A percentile compares a stretch with the other conserved stretches of the same genome.
These are phyloP conservation scores for Nebria brevicollis DNA, from an alignment of 2,888 invertebrate genomes.

Conservation along the genomic window DNA sequence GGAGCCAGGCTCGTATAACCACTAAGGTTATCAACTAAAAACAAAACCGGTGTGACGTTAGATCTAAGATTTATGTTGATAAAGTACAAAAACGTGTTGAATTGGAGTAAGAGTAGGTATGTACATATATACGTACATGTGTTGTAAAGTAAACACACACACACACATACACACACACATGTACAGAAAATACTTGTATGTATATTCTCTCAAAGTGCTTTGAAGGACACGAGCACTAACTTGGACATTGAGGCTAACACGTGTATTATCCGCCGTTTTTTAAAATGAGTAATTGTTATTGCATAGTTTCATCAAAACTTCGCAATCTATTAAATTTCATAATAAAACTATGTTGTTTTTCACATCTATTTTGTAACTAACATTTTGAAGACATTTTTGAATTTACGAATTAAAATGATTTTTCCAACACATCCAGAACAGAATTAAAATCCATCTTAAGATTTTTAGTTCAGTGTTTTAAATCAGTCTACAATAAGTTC, in stretches of 20 bases:
- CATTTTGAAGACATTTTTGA: no score
- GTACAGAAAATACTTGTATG: neutral
- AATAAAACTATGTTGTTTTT: no score
- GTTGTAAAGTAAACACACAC: neutral
- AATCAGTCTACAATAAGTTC: no score
- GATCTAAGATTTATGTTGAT: conserved; percentile 47
- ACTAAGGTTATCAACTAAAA: conserved; percentile 40
- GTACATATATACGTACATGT: conserved; percentile 19
- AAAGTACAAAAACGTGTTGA: conserved; percentile 48
- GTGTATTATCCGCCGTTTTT: neutral
- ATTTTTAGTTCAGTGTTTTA: no score
- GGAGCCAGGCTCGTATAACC: neutral
- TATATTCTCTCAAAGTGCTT: neutral
- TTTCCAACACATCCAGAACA: no score
- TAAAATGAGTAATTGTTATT: neutral
- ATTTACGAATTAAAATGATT: no score
- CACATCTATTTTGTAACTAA: no score
- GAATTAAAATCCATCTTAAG: no score
- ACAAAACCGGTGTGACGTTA: conserved; percentile 37
- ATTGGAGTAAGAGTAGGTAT: conserved; percentile 44
- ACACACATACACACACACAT: neutral
- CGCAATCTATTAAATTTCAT: no score
- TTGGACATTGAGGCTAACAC: conserved; percentile 21
- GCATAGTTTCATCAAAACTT: neutral
- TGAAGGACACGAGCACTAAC: conserved; percentile 5